These are phyloP conservation scores for Phthorimaea operculella DNA, from an alignment of 1,140 invertebrate genomes.

Conservation along the genomic window DNA sequence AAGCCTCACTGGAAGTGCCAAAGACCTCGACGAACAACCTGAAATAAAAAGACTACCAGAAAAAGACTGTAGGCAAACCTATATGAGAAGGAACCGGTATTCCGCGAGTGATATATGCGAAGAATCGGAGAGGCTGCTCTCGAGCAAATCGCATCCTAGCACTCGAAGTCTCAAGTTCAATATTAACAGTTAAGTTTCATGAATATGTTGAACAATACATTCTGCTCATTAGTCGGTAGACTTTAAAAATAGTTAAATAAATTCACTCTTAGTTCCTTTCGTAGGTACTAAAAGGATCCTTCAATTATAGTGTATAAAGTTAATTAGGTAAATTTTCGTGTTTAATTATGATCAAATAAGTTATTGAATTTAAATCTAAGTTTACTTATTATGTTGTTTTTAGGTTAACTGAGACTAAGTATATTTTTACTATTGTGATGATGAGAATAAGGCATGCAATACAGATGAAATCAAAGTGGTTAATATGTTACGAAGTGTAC, in stretches of 20 bases:
- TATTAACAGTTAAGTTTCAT: constrained; percentile 52
- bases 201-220: constrained; percentile 26
- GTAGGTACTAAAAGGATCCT: not conserved
- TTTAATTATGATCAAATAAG: not conserved
- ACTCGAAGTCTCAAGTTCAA: constrained; percentile 63
- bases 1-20: constrained; percentile 42
- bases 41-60: constrained; percentile 44
- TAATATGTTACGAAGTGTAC: constrained; percentile 32
- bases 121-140: constrained; percentile 54
- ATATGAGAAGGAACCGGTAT: constrained; percentile 53
- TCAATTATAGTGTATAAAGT: not conserved
- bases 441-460: too few species aligned
- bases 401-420: too few species aligned
- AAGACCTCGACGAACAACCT: constrained; percentile 34
- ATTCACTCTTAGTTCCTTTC: not conserved
- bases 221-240: constrained; percentile 43
- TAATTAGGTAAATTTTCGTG: not conserved
- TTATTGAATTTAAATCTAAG: not conserved
- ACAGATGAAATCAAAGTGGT: not conserved
- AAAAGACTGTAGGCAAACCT: constrained; percentile 34
- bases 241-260: constrained; percentile 3
- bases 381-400: too few species aligned
- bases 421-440: too few species aligned
- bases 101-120: constrained; percentile 61
- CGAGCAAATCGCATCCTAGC: constrained; percentile 49